Conservation (phyloP, 2,797 vertebrate species). For the Spea hammondii region DNA sequence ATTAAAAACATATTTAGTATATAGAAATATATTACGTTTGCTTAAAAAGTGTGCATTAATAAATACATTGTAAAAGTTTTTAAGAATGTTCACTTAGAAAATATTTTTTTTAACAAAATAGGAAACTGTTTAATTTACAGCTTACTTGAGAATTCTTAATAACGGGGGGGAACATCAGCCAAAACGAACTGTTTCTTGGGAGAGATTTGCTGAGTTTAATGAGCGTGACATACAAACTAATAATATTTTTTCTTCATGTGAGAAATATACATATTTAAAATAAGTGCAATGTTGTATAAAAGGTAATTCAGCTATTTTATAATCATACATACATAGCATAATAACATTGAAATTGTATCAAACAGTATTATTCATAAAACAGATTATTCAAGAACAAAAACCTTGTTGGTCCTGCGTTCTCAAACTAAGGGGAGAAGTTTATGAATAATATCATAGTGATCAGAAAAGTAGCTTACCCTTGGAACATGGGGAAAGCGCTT, state of each 20-base stretch:
- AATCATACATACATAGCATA: no score
- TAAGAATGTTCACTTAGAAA: not conserved
- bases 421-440: no score
- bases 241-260: not conserved
- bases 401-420: no score
- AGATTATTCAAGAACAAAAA: no score
- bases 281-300: not conserved
- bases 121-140: not conserved
- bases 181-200: not conserved
- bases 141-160: not conserved
- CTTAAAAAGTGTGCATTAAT: not conserved
- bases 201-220: not conserved
- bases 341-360: no score
- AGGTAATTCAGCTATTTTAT: not conserved
- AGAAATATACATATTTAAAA: not conserved
- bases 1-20: conserved; percentile 12
- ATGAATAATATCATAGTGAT: no score
- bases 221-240: not conserved
- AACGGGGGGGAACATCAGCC: not conserved
- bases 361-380: no score
- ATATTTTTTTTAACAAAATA: not conserved
- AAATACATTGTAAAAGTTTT: not conserved
- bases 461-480: no score
- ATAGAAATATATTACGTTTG: not conserved
- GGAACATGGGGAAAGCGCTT: no score